A percentile compares a stretch with the other conserved stretches of the same genome.
Conservation (phyloP, 2,113 vertebrate species). For the Ranitomeya variabilis region DNA sequence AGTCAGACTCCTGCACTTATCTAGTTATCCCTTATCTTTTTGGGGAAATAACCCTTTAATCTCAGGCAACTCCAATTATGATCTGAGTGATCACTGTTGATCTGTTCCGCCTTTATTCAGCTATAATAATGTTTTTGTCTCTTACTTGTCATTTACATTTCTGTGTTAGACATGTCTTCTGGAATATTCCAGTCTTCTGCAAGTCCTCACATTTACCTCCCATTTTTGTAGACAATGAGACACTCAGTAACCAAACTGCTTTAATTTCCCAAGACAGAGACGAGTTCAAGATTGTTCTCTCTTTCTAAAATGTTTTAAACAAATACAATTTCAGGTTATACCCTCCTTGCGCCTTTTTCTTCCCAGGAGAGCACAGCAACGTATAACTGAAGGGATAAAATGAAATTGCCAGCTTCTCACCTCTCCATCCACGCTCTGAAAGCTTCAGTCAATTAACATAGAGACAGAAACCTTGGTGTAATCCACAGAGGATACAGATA, state of each 20-base stretch:
- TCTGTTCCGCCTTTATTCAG: neutral
- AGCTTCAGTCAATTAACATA: slow-evolving; percentile 38
- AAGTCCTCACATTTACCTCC: neutral
- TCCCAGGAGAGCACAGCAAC: slow-evolving; percentile 24
- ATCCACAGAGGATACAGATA: slow-evolving; percentile 40
- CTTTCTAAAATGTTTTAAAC: slow-evolving; percentile 32
- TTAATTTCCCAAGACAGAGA: slow-evolving; percentile 40
- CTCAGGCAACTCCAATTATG: neutral
- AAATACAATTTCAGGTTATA: slow-evolving; percentile 34
- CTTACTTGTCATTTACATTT: neutral
- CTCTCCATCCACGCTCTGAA: slow-evolving; percentile 29
- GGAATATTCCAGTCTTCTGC: neutral
- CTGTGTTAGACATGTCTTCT: neutral
- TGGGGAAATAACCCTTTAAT: too few species aligned
- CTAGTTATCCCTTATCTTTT: too few species aligned
- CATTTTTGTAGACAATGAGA: slow-evolving; percentile 6
- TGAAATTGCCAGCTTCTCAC: slow-evolving; percentile 38
- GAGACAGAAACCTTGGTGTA: slow-evolving; percentile 35
- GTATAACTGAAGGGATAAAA: slow-evolving; percentile 12
- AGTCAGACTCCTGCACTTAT: too few species aligned
- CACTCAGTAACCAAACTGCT: slow-evolving; percentile 17
- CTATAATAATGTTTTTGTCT: neutral
- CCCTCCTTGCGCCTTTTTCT: slow-evolving; percentile 2
- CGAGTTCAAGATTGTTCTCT: slow-evolving; percentile 17
- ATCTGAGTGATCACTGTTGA: neutral